Percentiles rank a stretch among this genome's conserved stretches.
Evolutionary conservation across 2,113 vertebrate genomes (phyloP).

Genomic region (Dicentrarchus labrax): DNA sequence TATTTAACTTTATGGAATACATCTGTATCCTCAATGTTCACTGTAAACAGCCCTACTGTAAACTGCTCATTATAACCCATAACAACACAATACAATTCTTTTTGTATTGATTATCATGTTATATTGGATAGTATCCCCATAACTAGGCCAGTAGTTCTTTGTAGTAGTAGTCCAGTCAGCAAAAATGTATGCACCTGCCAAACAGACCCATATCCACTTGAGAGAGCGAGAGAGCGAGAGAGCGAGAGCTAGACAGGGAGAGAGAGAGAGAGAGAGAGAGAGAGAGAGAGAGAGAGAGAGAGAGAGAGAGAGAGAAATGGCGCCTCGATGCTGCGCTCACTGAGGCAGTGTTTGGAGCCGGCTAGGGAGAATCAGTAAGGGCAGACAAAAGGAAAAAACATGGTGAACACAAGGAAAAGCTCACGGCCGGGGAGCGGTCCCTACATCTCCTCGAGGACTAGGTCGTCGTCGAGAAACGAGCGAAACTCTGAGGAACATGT

Average conservation of each 20-base stretch:
- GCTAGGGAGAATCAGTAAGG: conserved; percentile 71
- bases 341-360: conserved; percentile 83
- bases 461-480: conserved; percentile 87
- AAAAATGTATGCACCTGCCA: conserved; percentile 67
- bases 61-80: neutral
- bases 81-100: neutral
- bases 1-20: neutral
- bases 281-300: conserved; percentile 60
- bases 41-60: neutral
- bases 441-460: conserved; percentile 94
- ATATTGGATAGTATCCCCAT: neutral
- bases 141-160: conserved; percentile 14
- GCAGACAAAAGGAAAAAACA: conserved; percentile 76
- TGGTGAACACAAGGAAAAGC: conserved; percentile 95
- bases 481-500: conserved; percentile 85
- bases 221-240: conserved; percentile 8
- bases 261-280: conserved; percentile 37
- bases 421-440: conserved; percentile 81
- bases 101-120: neutral
- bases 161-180: conserved; percentile 30
- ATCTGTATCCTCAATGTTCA: neutral
- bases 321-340: conserved; percentile 82
- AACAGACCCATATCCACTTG: conserved; percentile 33
- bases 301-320: conserved; percentile 83
- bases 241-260: conserved; percentile 50